Conservation (phyloP, 1,140 invertebrate species). For the Drosophila santomea region DNA sequence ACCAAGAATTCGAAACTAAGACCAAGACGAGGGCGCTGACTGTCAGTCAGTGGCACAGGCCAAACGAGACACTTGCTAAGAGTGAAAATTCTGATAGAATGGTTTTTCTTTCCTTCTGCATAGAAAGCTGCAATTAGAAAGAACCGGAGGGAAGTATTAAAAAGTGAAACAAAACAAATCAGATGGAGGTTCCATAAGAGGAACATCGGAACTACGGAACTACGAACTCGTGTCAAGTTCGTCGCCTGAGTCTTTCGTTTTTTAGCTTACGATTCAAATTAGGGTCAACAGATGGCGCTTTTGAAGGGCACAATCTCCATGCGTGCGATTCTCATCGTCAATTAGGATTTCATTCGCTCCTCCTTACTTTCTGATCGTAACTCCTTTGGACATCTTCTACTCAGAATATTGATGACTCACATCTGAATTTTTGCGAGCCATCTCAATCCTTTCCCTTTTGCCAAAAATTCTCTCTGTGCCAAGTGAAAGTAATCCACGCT, state of each 20-base stretch:
- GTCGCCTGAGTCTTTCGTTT: background rate
- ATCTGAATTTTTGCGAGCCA: slow-evolving; percentile 44
- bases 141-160: slow-evolving; percentile 28
- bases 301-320: slow-evolving; percentile 39
- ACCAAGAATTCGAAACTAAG: slow-evolving; percentile 10
- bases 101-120: slow-evolving; percentile 57
- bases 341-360: slow-evolving; percentile 43
- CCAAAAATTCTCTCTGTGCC: slow-evolving; percentile 44
- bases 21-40: slow-evolving; percentile 50
- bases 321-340: slow-evolving; percentile 61
- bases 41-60: slow-evolving; percentile 77
- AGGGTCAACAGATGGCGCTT: slow-evolving; percentile 23
- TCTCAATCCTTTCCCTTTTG: slow-evolving; percentile 47
- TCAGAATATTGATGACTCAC: slow-evolving; percentile 41
- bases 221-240: slow-evolving; percentile 6
- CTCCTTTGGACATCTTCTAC: background rate
- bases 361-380: slow-evolving; percentile 9
- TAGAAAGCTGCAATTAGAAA: slow-evolving; percentile 73
- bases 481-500: slow-evolving; percentile 62
- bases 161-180: slow-evolving; percentile 73
- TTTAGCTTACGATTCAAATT: slow-evolving; percentile 47
- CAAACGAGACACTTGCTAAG: slow-evolving; percentile 80
- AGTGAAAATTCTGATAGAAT: slow-evolving; percentile 78
- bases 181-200: slow-evolving; percentile 40
- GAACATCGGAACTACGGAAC: too few relatives aligned